Conservation (phyloP, 2,888 invertebrate genomes). For the Drosophila nr. medialis region DNA sequence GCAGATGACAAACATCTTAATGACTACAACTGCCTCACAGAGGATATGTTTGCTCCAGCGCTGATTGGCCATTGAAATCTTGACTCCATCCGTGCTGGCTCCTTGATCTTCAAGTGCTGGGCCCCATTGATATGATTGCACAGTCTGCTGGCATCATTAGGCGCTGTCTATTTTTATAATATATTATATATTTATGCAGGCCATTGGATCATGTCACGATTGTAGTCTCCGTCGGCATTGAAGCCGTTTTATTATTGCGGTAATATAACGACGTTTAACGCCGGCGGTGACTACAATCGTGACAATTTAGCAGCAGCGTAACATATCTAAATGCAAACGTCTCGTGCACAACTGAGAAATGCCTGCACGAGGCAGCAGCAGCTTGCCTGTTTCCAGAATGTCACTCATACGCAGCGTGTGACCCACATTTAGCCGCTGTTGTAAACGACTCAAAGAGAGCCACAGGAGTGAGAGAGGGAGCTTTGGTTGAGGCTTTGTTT, state of each 20-base stretch:
- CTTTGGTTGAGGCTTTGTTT: slow-evolving; percentile 32
- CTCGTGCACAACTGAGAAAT: slow-evolving; percentile 35
- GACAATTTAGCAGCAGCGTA: not conserved
- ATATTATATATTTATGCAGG: too few relatives aligned
- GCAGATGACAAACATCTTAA: not conserved
- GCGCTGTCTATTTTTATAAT: too few relatives aligned
- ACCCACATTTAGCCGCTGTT: slow-evolving; percentile 58
- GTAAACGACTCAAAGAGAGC: slow-evolving; percentile 38
- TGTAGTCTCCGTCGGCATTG: not conserved
- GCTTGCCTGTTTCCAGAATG: slow-evolving; percentile 12
- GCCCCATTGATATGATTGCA: not conserved
- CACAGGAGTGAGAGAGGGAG: slow-evolving; percentile 1
- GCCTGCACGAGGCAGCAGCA: not conserved
- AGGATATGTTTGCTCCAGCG: not conserved
- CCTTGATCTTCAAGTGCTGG: not conserved
- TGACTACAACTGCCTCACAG: not conserved
- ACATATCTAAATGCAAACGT: slow-evolving; percentile 13
- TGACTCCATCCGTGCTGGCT: not conserved
- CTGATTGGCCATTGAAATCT: not conserved
- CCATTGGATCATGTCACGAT: too few relatives aligned
- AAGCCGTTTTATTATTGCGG: not conserved
- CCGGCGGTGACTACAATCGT: not conserved
- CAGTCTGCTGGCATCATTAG: too few relatives aligned
- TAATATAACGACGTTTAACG: not conserved
- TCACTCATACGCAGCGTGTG: slow-evolving; percentile 70